Base-by-base conservation (phyloP, 2,113 vertebrate species). In the Microtus oregoni region DNA sequence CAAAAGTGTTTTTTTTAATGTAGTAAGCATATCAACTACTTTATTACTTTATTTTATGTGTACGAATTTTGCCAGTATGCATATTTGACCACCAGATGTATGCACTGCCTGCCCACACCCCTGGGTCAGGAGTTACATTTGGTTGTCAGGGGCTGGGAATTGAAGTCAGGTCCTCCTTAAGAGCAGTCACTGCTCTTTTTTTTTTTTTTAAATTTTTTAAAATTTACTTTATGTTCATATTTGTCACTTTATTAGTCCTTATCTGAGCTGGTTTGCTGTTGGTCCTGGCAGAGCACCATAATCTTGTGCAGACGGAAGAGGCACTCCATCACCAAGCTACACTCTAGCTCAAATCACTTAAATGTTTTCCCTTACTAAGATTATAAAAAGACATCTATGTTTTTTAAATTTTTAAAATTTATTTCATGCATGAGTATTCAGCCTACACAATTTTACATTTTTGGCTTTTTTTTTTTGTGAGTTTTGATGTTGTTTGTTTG, bases 201-300 rank as follows among this genome's bases (percentile, higher is more conserved):
- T 13, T 28, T 67, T 67, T 30, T 30, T 67, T n/a, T n/a, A n/a
- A 30, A 67, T 67, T 67, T 67, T 65, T 28, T 65, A 55, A 65
- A 65, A 65, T 67, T 70, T 70, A 70, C 15, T 70, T n/a, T n/a
- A 17, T 70, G 32, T n/a, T 6, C 7, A 17, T 32, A 68, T n/a
- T 70, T 70, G 68, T 68, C 30, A 63, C 35, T 44, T 77, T 77
- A 91, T 94, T 32, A 91, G 86, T 72, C 91, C 82, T 95, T 28
- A 20, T 41, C 19, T 68, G 61, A 93, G 41, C 61, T 5, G 8
- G 52, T 30, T 55, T 73, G n/a, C 41, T 32, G 28, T 5, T 65
- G 58, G 13, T 44, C 19, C 17, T 35, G 44, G 28, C 7, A 28
- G 35, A 26, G 24, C 44, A 78, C 41, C 20, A 65, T 12, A 63